Base-by-base conservation (phyloP, 2,113 vertebrate species). In the Callaeas wilsoni region DNA sequence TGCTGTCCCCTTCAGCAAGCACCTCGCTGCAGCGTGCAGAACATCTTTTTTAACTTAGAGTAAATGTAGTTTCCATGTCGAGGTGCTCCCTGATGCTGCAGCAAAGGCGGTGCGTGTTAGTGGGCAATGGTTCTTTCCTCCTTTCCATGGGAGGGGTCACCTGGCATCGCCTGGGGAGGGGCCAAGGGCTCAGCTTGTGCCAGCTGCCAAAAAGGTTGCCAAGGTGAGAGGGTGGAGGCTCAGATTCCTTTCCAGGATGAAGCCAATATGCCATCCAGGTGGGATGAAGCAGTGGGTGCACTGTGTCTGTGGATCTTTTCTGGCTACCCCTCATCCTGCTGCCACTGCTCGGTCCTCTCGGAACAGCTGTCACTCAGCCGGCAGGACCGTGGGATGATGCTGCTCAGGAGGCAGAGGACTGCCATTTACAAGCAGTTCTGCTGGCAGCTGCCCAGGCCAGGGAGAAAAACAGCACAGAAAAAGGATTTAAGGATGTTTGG, bases 11-110 rank as follows among this genome's bases (percentile, higher is more conserved):
- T 70, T 73, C 12, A 5, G 44, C 1, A 8, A 87, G 86, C 2
- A 1, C 67, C 71, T 86, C 2, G 0, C 74, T 2, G 42, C 81
- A 65, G 65, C 1, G 0, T 16, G 67, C 90, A 70, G 44, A 81
- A 95, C 93, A 95, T 94, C 87, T 70, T 90, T 96, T 95, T 94
- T 50, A 92, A 93, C 95, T 96, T 97, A 90, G 89, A 86, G 89
- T 60, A 96, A 96, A 96, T 96, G 94, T 81, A 92, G 60, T 96
- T 95, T 97, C 90, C 42, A 0, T 91, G 93, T 96, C 2, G 9
- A 95, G 87, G 33, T 12, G 52, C 83, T 97, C 64, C 41, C 71
- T 81, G 56, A 44, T 49, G 82, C 86, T 77, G 79, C 76, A 50
- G 87, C 41, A 60, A 41, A 70, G 32, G 75, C 57, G 0, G 3